These are phyloP conservation scores for Lobophora halterata DNA, from an alignment of 2,888 invertebrate genomes.

Conservation along the genomic window DNA sequence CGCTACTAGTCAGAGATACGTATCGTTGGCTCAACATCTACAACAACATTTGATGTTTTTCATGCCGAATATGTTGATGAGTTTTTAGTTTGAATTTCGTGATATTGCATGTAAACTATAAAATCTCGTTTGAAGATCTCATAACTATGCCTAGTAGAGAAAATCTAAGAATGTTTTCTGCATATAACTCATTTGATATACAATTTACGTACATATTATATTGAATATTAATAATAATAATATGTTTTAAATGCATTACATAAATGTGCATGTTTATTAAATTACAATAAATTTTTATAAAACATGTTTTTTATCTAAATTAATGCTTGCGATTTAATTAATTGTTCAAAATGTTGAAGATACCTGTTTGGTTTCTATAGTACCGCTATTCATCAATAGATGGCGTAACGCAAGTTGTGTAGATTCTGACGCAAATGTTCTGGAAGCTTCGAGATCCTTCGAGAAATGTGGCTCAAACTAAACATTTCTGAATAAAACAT, in stretches of 20 bases:
- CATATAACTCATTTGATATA: too few species aligned
- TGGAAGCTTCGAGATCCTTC: conserved; percentile 28
- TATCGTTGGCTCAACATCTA: conserved; percentile 32
- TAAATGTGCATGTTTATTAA: too few species aligned
- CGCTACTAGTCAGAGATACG: conserved; percentile 46
- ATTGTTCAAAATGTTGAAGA: conserved; percentile 46
- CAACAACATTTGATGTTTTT: background rate
- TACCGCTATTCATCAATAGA: conserved; percentile 39
- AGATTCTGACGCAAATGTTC: conserved; percentile 39
- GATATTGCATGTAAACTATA: too few species aligned
- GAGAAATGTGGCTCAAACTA: conserved; percentile 14
- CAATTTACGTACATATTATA: too few species aligned
- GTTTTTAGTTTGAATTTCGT: background rate
- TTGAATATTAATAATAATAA: too few species aligned
- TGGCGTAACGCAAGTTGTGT: conserved; percentile 31
- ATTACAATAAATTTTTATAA: too few species aligned
- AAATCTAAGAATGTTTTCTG: too few species aligned
- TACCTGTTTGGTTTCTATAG: conserved; percentile 23
- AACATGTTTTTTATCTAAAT: too few species aligned
- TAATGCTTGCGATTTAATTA: too few species aligned
- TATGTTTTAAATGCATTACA: too few species aligned
- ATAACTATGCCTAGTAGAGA: too few species aligned
- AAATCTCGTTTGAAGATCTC: too few species aligned
- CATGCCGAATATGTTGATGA: background rate
- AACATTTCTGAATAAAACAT: conserved; percentile 33